Percentiles rank a stretch among this genome's conserved stretches.
Conservation (phyloP, 2,797 vertebrate species). For the Sebastes vulpes region DNA sequence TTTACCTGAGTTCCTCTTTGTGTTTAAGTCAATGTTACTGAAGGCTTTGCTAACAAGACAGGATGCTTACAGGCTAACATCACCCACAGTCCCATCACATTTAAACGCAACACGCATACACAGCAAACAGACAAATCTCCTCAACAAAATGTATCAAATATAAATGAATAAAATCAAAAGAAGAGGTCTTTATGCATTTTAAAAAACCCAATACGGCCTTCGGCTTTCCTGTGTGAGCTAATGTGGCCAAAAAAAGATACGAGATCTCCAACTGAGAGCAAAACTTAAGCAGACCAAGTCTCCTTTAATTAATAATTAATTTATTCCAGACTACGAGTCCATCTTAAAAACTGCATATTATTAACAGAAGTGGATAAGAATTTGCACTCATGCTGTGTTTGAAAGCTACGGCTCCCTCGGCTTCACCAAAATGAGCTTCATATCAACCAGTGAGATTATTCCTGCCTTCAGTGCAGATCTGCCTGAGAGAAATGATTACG, state of each 20-base stretch:
- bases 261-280: background rate
- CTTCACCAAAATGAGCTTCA: background rate
- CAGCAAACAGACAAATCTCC: background rate
- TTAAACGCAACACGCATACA: background rate
- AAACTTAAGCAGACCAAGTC: background rate
- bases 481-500: conserved; percentile 24
- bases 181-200: background rate
- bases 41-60: conserved; percentile 1
- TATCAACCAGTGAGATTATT: conserved; percentile 4
- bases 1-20: conserved; percentile 7
- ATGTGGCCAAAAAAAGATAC: background rate
- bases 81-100: background rate
- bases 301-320: background rate
- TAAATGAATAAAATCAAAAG: background rate
- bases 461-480: conserved; percentile 13
- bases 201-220: background rate
- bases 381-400: background rate
- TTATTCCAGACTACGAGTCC: background rate
- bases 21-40: background rate
- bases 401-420: background rate
- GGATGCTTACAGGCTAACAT: background rate
- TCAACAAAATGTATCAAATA: background rate
- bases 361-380: background rate
- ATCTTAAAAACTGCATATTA: background rate
- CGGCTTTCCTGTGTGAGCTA: background rate